Base-by-base conservation (phyloP, 2,797 vertebrate species). In the Allobates femoralis region DNA sequence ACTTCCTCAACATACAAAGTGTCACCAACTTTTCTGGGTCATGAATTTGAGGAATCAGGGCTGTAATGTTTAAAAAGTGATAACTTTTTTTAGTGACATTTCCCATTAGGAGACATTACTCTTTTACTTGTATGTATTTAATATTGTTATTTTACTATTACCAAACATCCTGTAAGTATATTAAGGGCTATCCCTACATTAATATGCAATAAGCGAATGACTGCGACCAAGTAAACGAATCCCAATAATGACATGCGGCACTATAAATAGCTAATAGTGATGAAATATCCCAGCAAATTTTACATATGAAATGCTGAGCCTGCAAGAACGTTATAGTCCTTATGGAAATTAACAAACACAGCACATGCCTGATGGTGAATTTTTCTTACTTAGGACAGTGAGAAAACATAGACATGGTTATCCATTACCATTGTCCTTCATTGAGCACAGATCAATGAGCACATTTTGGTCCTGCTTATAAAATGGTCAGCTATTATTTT, bases 271-370 rank as follows among this genome's bases (percentile, higher is more conserved):
- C 67, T 73, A 79, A 79, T 62, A 92, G 89, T 88, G 86, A 91
- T 90, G 92, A 71, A 92, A 94, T 94, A 92, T 86, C 92, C 86
- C 88, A 90, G 91, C 95, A 93, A n/a, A 96, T 93, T 94, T 90
- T 32, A 90, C 77, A 87, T 84, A 30, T 90, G 95, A 91, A 95
- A 92, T 90, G 91, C 92, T 92, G 91, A 89, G 90, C 89, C 94
- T 92, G 93, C 89, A 94, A 88, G 92, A 93, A 91, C 89, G 91
- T 94, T 93, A 93, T 69, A 90, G 92, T 89, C 92, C 95, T 94
- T 90, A 93, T 92, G 88, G 90, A 91, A 92, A 94, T 91, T 92
- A 94, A 95, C 93, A 95, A 93, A 91, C 90, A 93, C 93, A 93
- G 91, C 93, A 90, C 88, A 90, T 89, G 90, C 90, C 92, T 92